Conservation (phyloP, 2,888 invertebrate genomes). For the Falcaria lacertinaria region DNA sequence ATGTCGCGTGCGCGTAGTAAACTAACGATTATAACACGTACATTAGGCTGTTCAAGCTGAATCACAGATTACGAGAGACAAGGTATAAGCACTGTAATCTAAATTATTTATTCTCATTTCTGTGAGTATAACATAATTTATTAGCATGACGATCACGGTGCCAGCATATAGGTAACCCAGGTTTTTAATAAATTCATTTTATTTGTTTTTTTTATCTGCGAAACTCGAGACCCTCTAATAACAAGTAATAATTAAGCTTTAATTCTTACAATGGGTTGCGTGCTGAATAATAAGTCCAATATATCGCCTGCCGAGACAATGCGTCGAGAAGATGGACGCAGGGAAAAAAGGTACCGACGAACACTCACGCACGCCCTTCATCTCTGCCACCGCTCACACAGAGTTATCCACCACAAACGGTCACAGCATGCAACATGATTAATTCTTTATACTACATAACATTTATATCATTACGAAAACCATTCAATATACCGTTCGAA, state of each 20-base stretch:
- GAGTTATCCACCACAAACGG: conserved; percentile 34
- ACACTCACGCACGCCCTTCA: conserved; percentile 34
- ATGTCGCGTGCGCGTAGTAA: conserved; percentile 27
- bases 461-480: conserved; percentile 53
- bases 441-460: conserved; percentile 50
- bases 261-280: conserved; percentile 38
- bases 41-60: conserved; percentile 7
- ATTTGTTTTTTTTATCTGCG: too few relatives aligned
- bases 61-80: too few relatives aligned
- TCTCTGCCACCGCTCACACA: conserved; percentile 25
- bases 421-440: conserved; percentile 57
- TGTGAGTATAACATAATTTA: too few relatives aligned
- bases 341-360: conserved; percentile 32
- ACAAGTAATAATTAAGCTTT: conserved; percentile 25
- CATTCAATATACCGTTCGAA: conserved; percentile 33
- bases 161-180: too few relatives aligned
- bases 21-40: too few relatives aligned
- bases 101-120: too few relatives aligned
- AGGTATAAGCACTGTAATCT: too few relatives aligned
- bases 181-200: too few relatives aligned
- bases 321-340: conserved; percentile 22
- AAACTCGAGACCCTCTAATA: not conserved
- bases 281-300: conserved; percentile 30
- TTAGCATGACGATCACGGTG: too few relatives aligned
- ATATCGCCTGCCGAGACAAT: conserved; percentile 41